phyloP scores from a whole-genome alignment of 2,797 vertebrate species.

The Buceros bicornis region DNA sequence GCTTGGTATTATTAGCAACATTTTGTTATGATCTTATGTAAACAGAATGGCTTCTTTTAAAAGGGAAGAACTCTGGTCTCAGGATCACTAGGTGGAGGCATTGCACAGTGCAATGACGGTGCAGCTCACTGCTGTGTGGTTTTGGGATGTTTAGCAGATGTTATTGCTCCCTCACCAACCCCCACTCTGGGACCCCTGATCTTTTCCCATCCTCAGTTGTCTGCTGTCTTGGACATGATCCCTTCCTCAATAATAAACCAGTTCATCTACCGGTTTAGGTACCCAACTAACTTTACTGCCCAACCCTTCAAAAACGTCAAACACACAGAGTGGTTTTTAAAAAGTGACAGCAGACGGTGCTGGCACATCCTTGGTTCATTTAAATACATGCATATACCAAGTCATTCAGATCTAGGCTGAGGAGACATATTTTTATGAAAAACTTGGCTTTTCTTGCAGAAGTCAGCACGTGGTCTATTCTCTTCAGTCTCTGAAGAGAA shows the following conservation, averaged over 20 bases:
- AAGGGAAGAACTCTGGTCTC: neutral
- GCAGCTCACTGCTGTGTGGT: fast-evolving
- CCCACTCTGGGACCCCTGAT: neutral
- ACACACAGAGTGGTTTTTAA: neutral
- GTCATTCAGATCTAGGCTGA: neutral
- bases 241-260: neutral
- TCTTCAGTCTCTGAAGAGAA: slow-evolving; percentile 26
- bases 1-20: neutral
- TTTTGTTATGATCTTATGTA: neutral
- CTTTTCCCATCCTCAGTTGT: neutral
- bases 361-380: slow-evolving; percentile 40
- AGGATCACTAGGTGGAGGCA: neutral
- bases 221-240: neutral
- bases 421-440: slow-evolving; percentile 11
- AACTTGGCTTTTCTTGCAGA: slow-evolving; percentile 47
- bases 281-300: neutral
- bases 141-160: neutral
- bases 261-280: neutral
- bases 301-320: neutral
- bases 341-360: neutral
- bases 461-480: slow-evolving; percentile 31
- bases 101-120: fast-evolving
- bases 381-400: neutral
- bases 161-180: neutral
- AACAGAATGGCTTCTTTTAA: neutral